Evolutionary conservation across 2,888 invertebrate species (phyloP).

Genomic region (Oscheius sp.): DNA sequence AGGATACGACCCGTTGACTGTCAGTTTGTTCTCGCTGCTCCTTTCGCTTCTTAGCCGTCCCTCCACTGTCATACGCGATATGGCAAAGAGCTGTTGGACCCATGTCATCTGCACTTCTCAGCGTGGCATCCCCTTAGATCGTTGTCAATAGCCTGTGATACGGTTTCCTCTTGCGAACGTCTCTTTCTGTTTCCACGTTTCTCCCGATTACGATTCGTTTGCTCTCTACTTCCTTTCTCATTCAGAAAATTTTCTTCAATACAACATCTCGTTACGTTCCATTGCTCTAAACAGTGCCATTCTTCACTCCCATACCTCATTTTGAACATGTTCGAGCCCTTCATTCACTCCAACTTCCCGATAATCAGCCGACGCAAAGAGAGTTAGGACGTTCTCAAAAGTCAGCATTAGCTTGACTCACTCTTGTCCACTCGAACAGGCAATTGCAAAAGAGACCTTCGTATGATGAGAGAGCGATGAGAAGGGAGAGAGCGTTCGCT

Average conservation of each 20-base stretch:
- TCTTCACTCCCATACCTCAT: neutral
- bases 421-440: conserved; percentile 5
- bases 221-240: neutral
- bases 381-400: conserved; percentile 18
- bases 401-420: conserved; percentile 15
- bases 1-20: too few species aligned
- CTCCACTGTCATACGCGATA: too few species aligned
- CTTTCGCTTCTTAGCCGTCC: too few species aligned
- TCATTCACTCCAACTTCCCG: neutral
- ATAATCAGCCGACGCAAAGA: neutral
- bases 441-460: neutral
- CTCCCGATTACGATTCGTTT: too few species aligned
- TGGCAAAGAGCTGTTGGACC: too few species aligned
- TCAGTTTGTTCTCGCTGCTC: too few species aligned
- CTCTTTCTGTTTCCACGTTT: too few species aligned
- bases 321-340: neutral
- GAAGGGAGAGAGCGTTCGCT: neutral
- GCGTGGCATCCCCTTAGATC: too few species aligned
- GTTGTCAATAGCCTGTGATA: too few species aligned
- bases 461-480: neutral
- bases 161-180: too few species aligned
- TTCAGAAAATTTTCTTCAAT: neutral
- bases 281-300: neutral
- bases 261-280: neutral
- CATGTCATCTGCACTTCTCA: too few species aligned